Percentiles rank a stretch among this genome's conserved stretches.
phyloP scores from a whole-genome alignment of 2,113 vertebrate genomes.

The Dasyurus viverrinus region DNA sequence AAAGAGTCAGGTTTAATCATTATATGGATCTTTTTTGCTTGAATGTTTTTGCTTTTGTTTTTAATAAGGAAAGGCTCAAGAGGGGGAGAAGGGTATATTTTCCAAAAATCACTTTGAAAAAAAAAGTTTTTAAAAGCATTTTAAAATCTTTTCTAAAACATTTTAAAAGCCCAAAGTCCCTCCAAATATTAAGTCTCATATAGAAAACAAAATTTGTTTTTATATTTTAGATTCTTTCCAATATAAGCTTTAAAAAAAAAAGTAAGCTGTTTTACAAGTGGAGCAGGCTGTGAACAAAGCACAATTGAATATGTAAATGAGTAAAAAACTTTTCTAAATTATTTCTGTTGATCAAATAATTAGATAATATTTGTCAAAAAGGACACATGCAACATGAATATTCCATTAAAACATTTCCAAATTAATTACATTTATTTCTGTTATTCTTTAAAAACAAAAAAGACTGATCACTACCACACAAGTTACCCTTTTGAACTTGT shows the following conservation, averaged over 20 bases:
- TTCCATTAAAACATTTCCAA: background rate
- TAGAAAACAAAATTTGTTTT: background rate
- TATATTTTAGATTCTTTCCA: background rate
- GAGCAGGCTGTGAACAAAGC: accelerated
- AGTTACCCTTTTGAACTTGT: no score
- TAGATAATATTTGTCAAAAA: background rate
- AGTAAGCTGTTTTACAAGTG: background rate
- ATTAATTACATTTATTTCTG: background rate
- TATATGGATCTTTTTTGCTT: background rate
- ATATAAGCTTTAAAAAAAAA: background rate
- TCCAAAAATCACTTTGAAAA: background rate
- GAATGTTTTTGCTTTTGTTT: background rate
- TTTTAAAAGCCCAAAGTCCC: no score
- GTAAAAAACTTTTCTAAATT: background rate
- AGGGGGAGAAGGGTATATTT: background rate
- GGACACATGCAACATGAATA: background rate
- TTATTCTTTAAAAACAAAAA: background rate
- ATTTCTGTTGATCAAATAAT: background rate
- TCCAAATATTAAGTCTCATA: background rate
- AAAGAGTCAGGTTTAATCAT: background rate
- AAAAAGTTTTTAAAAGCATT: background rate
- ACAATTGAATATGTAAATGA: background rate
- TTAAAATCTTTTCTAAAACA: background rate
- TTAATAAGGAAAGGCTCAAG: background rate
- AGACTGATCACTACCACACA: background rate